A percentile compares a stretch with the other conserved stretches of the same genome.
phyloP scores from a whole-genome alignment of 2,888 invertebrate species.

The Hemithea aestivaria region DNA sequence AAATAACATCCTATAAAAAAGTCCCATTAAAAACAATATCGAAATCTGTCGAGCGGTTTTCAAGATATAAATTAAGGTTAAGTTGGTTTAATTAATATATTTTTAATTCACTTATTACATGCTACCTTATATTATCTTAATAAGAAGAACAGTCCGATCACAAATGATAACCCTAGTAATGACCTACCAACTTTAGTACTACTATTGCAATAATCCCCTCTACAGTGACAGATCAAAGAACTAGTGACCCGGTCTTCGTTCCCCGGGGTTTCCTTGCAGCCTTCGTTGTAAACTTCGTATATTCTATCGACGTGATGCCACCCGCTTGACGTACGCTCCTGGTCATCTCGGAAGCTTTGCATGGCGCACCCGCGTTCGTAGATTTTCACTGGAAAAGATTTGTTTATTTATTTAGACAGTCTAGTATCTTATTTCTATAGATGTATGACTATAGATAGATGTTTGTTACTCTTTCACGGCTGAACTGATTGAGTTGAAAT shows the following conservation, averaged over 20 bases:
- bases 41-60: too few relatives aligned
- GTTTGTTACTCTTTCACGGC: too few relatives aligned
- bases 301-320: constrained; percentile 82
- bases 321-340: constrained; percentile 68
- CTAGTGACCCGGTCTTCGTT: constrained; percentile 75
- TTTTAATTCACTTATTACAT: too few relatives aligned
- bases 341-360: constrained; percentile 82
- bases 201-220: constrained; percentile 84
- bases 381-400: constrained; percentile 41
- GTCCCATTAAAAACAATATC: too few relatives aligned
- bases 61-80: too few relatives aligned
- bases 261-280: constrained; percentile 81
- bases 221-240: constrained; percentile 85
- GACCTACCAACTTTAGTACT: constrained; percentile 28
- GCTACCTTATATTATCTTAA: background rate
- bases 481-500: too few relatives aligned
- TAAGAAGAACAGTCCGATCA: constrained; percentile 1
- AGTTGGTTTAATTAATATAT: too few relatives aligned
- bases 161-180: background rate
- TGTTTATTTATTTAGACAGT: too few relatives aligned
- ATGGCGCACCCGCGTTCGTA: constrained; percentile 83
- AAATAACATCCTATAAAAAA: too few relatives aligned
- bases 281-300: constrained; percentile 84
- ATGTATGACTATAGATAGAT: too few relatives aligned
- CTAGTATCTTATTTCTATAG: too few relatives aligned